Conservation (phyloP, 2,113 vertebrate genomes). For the Notechis scutatus region DNA sequence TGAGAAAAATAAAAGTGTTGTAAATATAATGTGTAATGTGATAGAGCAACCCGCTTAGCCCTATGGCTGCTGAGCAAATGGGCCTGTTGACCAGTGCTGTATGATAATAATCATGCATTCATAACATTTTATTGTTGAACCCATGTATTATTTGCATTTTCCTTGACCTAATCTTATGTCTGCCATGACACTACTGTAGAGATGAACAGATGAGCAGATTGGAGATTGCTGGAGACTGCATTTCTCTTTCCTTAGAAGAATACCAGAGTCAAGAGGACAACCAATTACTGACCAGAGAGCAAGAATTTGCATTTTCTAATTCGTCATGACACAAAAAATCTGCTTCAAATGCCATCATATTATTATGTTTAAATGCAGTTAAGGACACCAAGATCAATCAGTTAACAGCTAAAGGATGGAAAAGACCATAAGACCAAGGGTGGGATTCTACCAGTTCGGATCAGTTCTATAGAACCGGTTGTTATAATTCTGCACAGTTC, state of each 20-base stretch:
- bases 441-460: too few relatives aligned
- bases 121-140: background rate
- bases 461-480: too few relatives aligned
- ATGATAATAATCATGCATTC: background rate
- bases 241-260: background rate
- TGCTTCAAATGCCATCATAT: background rate
- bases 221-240: background rate
- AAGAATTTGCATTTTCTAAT: background rate
- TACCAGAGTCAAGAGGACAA: background rate
- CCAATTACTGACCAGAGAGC: background rate
- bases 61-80: background rate
- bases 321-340: background rate
- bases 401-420: background rate
- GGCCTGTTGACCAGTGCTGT: background rate
- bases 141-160: background rate
- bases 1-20: background rate
- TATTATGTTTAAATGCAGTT: background rate
- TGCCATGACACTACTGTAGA: background rate
- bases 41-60: background rate
- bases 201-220: background rate
- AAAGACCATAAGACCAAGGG: background rate
- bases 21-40: background rate
- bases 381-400: background rate
- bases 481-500: too few relatives aligned
- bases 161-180: background rate